Conservation (phyloP, 2,797 vertebrate species). For the Remorina albescens region DNA sequence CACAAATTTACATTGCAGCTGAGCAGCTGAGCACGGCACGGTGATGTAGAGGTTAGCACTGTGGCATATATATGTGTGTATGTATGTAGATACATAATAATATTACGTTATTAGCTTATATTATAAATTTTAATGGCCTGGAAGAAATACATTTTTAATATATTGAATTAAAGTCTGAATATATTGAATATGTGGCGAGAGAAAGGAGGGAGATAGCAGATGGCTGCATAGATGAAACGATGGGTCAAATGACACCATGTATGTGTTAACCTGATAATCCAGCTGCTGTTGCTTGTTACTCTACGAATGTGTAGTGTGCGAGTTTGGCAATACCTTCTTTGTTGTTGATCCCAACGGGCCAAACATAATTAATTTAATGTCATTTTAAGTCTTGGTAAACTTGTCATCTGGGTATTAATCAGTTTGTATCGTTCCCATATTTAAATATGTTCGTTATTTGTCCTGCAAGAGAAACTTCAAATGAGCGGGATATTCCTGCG, state of each 20-base stretch:
- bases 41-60: too few species aligned
- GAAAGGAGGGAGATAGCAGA: too few species aligned
- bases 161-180: too few species aligned
- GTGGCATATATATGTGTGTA: too few species aligned
- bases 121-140: too few species aligned
- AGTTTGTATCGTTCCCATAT: not conserved
- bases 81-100: too few species aligned
- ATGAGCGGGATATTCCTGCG: not conserved
- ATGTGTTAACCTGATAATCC: not conserved
- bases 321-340: not conserved
- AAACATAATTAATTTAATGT: not conserved
- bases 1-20: not conserved
- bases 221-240: too few species aligned
- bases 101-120: too few species aligned
- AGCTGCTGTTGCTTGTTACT: not conserved
- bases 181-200: too few species aligned
- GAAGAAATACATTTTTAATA: too few species aligned
- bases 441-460: not conserved
- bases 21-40: too few species aligned
- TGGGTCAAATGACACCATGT: not conserved
- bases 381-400: not conserved
- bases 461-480: not conserved
- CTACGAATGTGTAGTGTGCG: not conserved
- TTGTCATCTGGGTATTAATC: constrained; percentile 4
- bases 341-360: not conserved